Evolutionary conservation across 2,113 vertebrate species (phyloP).

Genomic region (Euleptes europaea): DNA sequence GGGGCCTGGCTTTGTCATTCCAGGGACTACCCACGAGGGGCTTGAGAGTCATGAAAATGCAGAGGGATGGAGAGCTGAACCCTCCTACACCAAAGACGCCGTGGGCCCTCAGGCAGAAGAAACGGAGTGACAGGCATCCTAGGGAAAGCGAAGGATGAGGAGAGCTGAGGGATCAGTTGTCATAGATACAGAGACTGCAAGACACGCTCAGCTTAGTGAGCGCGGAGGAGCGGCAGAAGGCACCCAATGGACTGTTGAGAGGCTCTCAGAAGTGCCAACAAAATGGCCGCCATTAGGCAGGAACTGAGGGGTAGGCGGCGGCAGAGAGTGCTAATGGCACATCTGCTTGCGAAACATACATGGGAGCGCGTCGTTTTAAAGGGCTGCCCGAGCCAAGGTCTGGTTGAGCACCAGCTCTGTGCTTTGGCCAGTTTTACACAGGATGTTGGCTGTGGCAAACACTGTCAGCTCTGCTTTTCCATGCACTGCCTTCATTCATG

Average conservation of each 20-base stretch:
- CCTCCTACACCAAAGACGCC: not conserved
- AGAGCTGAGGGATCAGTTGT: conserved; percentile 19
- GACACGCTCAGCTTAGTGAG: conserved; percentile 12
- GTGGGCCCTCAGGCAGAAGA: conserved; percentile 24
- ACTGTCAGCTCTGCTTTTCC: not conserved
- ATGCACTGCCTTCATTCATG: too few species aligned
- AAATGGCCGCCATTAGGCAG: not conserved
- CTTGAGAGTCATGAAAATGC: not conserved
- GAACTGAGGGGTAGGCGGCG: not conserved
- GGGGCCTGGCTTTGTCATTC: not conserved
- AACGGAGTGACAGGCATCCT: conserved; percentile 1
- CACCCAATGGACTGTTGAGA: not conserved
- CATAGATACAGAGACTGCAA: conserved; percentile 12
- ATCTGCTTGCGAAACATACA: not conserved
- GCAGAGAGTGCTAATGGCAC: not conserved
- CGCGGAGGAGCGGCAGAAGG: not conserved
- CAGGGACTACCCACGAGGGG: not conserved
- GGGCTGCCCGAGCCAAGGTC: not conserved
- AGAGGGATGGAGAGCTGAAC: not conserved
- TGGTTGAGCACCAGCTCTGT: not conserved
- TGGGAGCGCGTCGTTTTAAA: too few species aligned
- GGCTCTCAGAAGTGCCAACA: not conserved
- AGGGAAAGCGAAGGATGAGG: conserved; percentile 11
- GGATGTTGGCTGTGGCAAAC: too few species aligned
- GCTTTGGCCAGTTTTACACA: too few species aligned